Conservation (phyloP, 2,888 invertebrate species). For the Meteorus colon region DNA sequence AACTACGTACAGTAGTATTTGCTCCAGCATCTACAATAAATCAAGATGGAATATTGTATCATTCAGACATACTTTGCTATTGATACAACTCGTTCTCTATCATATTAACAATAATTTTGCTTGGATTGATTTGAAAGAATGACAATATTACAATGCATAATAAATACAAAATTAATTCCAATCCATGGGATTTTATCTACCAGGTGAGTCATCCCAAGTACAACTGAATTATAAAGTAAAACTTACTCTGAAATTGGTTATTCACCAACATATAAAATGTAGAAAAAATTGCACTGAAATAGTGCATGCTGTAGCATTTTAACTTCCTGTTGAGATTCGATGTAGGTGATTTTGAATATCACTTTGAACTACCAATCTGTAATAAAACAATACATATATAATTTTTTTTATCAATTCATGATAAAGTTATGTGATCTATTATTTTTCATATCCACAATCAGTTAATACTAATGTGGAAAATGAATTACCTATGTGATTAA, state of each 20-base stretch:
- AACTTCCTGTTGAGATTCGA: slow-evolving; percentile 33
- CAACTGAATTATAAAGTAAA: not conserved
- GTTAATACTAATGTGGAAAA: too few species aligned
- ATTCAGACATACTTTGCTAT: too few species aligned
- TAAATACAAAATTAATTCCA: not conserved
- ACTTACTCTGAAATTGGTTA: slow-evolving; percentile 49
- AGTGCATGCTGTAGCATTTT: slow-evolving; percentile 53
- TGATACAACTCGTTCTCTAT: too few species aligned
- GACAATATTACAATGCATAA: not conserved
- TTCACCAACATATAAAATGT: slow-evolving; percentile 47
- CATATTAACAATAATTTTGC: not conserved
- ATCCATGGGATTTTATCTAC: not conserved
- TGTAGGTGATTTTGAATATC: not conserved
- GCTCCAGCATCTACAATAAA: slow-evolving; percentile 46
- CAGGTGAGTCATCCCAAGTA: not conserved
- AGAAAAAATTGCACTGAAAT: slow-evolving; percentile 49
- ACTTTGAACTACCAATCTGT: not conserved
- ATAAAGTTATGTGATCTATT: too few species aligned
- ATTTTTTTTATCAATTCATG: too few species aligned
- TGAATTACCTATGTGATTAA: too few species aligned
- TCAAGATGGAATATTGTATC: not conserved
- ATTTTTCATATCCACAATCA: too few species aligned
- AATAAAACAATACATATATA: too few species aligned
- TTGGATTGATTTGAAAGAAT: too few species aligned
- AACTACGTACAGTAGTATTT: slow-evolving; percentile 43